Base-by-base conservation (phyloP, 2,797 vertebrate species). In the Sitta carolinensis region DNA sequence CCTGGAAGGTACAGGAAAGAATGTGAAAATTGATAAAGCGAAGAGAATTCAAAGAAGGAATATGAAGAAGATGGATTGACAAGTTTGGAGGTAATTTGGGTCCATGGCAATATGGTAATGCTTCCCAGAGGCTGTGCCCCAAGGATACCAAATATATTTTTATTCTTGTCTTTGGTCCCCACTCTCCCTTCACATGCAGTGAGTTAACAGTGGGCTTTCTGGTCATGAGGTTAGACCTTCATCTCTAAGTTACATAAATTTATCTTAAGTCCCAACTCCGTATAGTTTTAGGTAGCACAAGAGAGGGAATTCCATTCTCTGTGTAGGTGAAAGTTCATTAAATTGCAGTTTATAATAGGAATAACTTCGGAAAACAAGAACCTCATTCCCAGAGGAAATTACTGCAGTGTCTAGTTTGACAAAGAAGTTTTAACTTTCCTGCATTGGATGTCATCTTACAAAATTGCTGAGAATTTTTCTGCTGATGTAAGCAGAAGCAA, bases 401-500 rank as follows among this genome's bases (percentile, higher is more conserved):
- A 54, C n/a, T 18, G 16, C 23, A 48, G 13, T 55, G 73, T 81
- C 25, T 66, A 34, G 23, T 88, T 85, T 70, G 79, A 86, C 59
- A 78, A 83, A 81, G 59, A 36, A 78, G 9, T 68, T 61, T 73
- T 74, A 42, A 67, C 82, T 90, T 93, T 81, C 58, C 55, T 78
- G 9, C 7, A 26, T 32, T 83, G 80, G 42, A 66, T 84, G 40
- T 67, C n/a, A 26, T 74, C 25, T 38, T 67, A 42, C 15, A 73
- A 40, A 92, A 74, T 69, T 86, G 62, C 66, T 42, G 64, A 68
- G 80, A 86, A 84, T 86, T 94, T 84, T 88, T 13, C 77, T 88
- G 69, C 68, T 94, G 87, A 40, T 91, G 58, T 75, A 81, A 86
- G 82, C 43, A 88, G 85, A 88, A 95, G 13, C 48, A 78, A 50